phyloP scores from a whole-genome alignment of 2,888 invertebrate species.

The Oxytorus armatus region DNA sequence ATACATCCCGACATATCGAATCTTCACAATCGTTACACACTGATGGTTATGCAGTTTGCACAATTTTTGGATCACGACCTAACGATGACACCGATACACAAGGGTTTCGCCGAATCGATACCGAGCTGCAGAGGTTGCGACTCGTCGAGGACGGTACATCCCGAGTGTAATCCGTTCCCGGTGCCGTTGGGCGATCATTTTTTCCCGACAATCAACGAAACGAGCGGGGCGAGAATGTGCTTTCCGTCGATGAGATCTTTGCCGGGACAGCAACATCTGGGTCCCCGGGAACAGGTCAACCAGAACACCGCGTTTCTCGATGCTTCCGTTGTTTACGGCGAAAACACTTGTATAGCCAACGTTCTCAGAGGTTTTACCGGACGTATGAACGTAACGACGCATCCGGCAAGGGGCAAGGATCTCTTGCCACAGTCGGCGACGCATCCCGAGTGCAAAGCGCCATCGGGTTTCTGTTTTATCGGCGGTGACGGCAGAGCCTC shows the following conservation, averaged over 20 bases:
- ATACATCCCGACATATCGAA: slow-evolving; percentile 97
- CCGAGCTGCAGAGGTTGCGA: slow-evolving; percentile 96
- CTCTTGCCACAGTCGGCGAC: slow-evolving; percentile 91
- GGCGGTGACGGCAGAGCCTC: slow-evolving; percentile 96
- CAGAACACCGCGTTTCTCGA: slow-evolving; percentile 97
- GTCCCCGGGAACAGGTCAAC: slow-evolving; percentile 96
- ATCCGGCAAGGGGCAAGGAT: slow-evolving; percentile 91
- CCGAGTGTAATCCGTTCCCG: slow-evolving; percentile 96
- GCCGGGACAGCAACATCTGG: slow-evolving; percentile 95
- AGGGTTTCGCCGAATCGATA: slow-evolving; percentile 95
- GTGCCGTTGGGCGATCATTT: slow-evolving; percentile 95
- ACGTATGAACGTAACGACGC: slow-evolving; percentile 91
- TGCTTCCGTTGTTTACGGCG: slow-evolving; percentile 95
- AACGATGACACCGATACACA: slow-evolving; percentile 96
- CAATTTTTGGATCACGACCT: slow-evolving; percentile 98
- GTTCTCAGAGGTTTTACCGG: slow-evolving; percentile 92
- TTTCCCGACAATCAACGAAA: slow-evolving; percentile 94
- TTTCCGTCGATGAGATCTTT: slow-evolving; percentile 97
- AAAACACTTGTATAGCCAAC: slow-evolving; percentile 92
- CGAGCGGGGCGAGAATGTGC: slow-evolving; percentile 93
- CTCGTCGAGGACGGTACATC: slow-evolving; percentile 94
- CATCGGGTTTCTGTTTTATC: slow-evolving; percentile 94
- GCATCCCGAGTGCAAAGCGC: slow-evolving; percentile 95
- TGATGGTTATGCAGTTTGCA: slow-evolving; percentile 98
- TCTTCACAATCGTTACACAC: slow-evolving; percentile 93